These are phyloP conservation scores for Sebastes miniatus DNA, from an alignment of 2,797 vertebrate genomes.

Conservation along the genomic window DNA sequence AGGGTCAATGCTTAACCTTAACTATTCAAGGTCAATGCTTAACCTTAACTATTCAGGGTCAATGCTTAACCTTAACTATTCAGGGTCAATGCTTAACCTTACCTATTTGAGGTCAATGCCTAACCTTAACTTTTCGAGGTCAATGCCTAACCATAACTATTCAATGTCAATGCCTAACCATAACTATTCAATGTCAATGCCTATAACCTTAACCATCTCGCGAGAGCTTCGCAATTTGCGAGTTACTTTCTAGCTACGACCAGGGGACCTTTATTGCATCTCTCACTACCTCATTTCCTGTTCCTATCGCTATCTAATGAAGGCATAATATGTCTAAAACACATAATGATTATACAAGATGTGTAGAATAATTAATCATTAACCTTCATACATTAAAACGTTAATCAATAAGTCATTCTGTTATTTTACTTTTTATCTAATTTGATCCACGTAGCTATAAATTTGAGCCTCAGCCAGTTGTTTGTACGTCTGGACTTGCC, in stretches of 20 bases:
- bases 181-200: no score
- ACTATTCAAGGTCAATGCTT: no score
- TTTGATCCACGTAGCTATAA: not conserved
- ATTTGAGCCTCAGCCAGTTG: not conserved
- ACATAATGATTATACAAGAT: not conserved
- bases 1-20: no score
- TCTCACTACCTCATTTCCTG: not conserved
- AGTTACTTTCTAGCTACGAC: no score
- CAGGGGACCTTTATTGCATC: not conserved
- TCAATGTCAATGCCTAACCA: no score
- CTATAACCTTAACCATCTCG: no score
- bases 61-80: no score
- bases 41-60: fast-evolving
- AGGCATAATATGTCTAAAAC: not conserved
- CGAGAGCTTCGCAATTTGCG: no score
- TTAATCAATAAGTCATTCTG: not conserved
- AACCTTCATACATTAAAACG: not conserved
- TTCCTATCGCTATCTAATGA: not conserved
- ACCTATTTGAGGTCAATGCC: no score
- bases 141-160: no score
- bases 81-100: fast-evolving
- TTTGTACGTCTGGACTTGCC: not conserved
- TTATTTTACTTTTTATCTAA: not conserved
- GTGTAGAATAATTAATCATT: not conserved
- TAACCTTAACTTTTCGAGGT: no score